Evolutionary conservation across 2,888 invertebrate species (phyloP).

Genomic region (Aromia moschata): DNA sequence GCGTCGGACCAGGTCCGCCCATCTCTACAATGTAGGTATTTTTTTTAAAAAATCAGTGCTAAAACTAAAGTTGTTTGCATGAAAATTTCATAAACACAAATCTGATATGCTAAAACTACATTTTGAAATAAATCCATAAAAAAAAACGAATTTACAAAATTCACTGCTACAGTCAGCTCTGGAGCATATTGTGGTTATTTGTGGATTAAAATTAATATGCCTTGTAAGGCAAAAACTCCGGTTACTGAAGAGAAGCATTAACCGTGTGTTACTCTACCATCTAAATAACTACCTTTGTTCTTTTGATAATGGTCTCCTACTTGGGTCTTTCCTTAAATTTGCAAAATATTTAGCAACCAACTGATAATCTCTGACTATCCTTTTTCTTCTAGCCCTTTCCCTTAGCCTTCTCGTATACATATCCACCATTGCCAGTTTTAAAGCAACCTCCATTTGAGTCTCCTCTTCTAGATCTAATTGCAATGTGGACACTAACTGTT

Average conservation of each 20-base stretch:
- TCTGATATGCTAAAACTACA: no score
- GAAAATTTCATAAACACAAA: no score
- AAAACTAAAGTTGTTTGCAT: no score
- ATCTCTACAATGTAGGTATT: no score
- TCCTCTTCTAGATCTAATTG: slow-evolving; percentile 84
- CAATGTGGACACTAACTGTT: slow-evolving; percentile 86
- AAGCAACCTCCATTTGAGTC: slow-evolving; percentile 86
- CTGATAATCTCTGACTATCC: slow-evolving; percentile 90
- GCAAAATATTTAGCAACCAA: slow-evolving; percentile 87
- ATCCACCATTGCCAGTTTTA: slow-evolving; percentile 92
- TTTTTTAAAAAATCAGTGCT: no score
- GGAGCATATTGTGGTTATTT: no score
- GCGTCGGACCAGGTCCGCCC: no score
- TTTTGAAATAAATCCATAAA: no score
- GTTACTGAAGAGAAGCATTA: not conserved
- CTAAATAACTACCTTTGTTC: slow-evolving; percentile 74
- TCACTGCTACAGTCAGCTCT: no score
- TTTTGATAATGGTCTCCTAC: slow-evolving; percentile 69
- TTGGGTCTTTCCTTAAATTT: slow-evolving; percentile 63
- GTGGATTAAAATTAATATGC: not conserved
- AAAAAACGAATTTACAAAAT: no score
- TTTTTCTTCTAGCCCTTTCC: slow-evolving; percentile 88
- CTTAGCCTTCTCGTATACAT: slow-evolving; percentile 86
- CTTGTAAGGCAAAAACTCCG: not conserved
- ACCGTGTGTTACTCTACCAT: not conserved